Evolutionary conservation across 2,888 invertebrate genomes (phyloP).

Genomic region (Deilephila porcellus): DNA sequence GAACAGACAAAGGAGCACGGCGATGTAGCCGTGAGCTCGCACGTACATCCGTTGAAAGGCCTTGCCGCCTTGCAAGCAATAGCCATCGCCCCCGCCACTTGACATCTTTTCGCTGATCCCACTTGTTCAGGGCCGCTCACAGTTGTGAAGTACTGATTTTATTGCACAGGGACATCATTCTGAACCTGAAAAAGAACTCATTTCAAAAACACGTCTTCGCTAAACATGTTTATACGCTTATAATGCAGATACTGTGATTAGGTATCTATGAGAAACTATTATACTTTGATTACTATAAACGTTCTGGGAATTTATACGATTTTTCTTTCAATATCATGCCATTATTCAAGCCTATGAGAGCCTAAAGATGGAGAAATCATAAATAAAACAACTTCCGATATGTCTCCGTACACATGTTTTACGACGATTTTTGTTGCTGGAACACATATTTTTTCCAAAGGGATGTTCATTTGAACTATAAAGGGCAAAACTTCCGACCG

Average conservation of each 20-base stretch:
- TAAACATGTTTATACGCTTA: neutral
- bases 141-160: constrained; percentile 18
- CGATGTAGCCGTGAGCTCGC: constrained; percentile 92
- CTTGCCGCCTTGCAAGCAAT: constrained; percentile 83
- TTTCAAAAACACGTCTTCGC: neutral
- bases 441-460: constrained; percentile 5
- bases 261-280: no score
- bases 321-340: neutral
- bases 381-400: constrained; percentile 9
- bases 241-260: neutral
- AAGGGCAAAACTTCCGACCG: neutral
- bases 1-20: constrained; percentile 93
- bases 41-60: constrained; percentile 87
- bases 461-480: constrained; percentile 21
- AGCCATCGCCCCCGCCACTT: constrained; percentile 43
- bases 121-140: constrained; percentile 20
- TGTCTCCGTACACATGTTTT: neutral
- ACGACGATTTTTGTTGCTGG: neutral
- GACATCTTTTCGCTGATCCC: constrained; percentile 27
- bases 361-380: neutral
- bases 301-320: neutral
- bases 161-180: constrained; percentile 23
- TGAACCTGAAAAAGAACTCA: constrained; percentile 8
- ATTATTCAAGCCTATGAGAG: neutral
- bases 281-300: neutral